Conservation (phyloP, 2,888 invertebrate genomes). For the Cinara cedri region DNA sequence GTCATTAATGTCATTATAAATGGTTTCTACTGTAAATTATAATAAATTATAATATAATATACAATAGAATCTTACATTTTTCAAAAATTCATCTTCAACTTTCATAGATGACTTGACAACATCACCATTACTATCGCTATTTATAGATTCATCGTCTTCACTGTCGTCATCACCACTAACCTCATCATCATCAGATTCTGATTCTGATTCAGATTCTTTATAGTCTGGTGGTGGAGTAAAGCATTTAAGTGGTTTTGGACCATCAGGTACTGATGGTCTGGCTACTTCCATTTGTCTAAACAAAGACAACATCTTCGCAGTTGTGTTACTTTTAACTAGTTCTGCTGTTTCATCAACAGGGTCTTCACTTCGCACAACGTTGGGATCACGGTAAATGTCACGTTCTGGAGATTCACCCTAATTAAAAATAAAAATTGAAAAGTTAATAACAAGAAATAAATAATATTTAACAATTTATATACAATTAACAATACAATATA, state of each 20-base stretch:
- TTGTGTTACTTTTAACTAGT: conserved; percentile 72
- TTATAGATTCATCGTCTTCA: conserved; percentile 65
- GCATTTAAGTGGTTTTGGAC: conserved; percentile 83
- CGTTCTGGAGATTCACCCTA: conserved; percentile 74
- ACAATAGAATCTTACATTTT: conserved; percentile 65
- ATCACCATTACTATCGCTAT: conserved; percentile 61
- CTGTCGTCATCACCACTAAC: conserved; percentile 62
- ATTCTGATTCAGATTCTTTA: conserved; percentile 62
- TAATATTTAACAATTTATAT: background rate
- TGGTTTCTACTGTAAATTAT: no score
- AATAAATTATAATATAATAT: no score
- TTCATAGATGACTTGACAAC: conserved; percentile 65
- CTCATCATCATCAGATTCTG: conserved; percentile 62
- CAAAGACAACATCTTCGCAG: conserved; percentile 84
- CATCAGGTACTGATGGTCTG: conserved; percentile 67
- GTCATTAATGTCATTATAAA: no score
- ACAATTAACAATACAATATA: background rate
- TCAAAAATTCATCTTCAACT: conserved; percentile 73
- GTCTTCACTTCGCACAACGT: conserved; percentile 70
- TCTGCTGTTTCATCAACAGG: conserved; percentile 65
- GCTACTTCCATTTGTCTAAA: conserved; percentile 87
- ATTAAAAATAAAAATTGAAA: conserved; percentile 42
- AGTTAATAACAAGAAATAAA: background rate
- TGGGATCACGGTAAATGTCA: conserved; percentile 76
- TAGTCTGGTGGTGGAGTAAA: conserved; percentile 88